Base-by-base conservation (phyloP, 1,140 invertebrate species). In the Hestina assimilis region DNA sequence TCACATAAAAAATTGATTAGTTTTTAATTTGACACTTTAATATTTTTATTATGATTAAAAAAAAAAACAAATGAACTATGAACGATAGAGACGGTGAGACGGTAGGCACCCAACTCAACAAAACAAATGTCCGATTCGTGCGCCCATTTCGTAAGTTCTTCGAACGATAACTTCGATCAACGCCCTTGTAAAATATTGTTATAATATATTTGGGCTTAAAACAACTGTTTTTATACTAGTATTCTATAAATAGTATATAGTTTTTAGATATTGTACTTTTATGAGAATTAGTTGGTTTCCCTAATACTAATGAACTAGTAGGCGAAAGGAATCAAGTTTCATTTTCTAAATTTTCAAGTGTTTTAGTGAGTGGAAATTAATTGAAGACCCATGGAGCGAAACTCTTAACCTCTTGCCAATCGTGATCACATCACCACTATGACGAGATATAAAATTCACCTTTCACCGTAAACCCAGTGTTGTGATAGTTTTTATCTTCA, bases 71-170 rank as follows among this genome's bases (percentile, higher is more conserved):
- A 61, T 75, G 72, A 75, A 72, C 23, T 51, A 46, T 47, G 46
- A 59, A 50, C 62, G 63, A 65, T 48, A 63, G 58, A 63, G 57
- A 69, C 17, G 48, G 48, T 59, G 58, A 63, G 57, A 69, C 17
- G 48, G 48, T 59, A 59, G 56, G 40, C 63, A 69, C 72, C 68
- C 67, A 73, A 73, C 73, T 85, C 76, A 89, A 87, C 85, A 89
- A 87, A 89, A 89, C 85, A 89, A 88, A 89, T 89, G 86, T 89
- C 86, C 82, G 82, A 87, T 87, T 87, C 79, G 78, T 89, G 80
- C 82, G 79, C 82, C 84, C 86, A 87, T 89, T 88, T 88, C 83
- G 80, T 85, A 86, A 88, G 81, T 85, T 88, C 80, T 81, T 75
- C 76, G 68, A 82, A 79, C 72, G 71, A 82, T 75, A 75, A 80